Evolutionary conservation across 2,113 vertebrate species (phyloP).

Genomic region (Promerops cafer): DNA sequence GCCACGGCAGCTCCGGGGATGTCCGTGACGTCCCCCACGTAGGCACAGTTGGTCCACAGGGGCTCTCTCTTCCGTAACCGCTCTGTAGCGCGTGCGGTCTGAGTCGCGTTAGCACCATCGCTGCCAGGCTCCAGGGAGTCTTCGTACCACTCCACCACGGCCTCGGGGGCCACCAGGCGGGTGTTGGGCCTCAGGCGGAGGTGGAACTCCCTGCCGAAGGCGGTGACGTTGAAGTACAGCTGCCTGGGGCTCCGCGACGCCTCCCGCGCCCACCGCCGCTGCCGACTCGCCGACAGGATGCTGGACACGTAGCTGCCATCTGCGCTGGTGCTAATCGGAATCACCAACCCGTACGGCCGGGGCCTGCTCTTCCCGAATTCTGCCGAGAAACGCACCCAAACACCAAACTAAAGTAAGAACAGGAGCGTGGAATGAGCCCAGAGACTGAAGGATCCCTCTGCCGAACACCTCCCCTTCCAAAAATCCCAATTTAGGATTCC

Average conservation of each 20-base stretch:
- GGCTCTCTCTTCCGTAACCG: constrained; percentile 79
- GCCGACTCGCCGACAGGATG: constrained; percentile 83
- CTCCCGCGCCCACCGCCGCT: constrained; percentile 81
- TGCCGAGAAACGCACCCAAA: constrained; percentile 46
- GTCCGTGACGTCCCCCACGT: constrained; percentile 90
- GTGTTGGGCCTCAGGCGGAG: constrained; percentile 84
- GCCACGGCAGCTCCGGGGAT: constrained; percentile 89
- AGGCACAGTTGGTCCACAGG: constrained; percentile 87
- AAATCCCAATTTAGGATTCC: background rate
- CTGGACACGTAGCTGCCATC: constrained; percentile 88
- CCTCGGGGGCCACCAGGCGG: constrained; percentile 82
- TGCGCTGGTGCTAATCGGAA: constrained; percentile 85
- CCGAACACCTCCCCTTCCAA: background rate
- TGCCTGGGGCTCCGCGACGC: constrained; percentile 26
- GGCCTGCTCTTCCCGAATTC: constrained; percentile 67
- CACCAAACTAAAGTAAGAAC: background rate
- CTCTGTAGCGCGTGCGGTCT: background rate
- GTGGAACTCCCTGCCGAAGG: constrained; percentile 91
- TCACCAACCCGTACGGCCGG: constrained; percentile 85
- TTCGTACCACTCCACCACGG: constrained; percentile 89
- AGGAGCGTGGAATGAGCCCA: accelerated
- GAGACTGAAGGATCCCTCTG: background rate
- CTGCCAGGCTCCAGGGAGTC: constrained; percentile 40
- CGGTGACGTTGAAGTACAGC: constrained; percentile 91
- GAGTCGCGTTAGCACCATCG: background rate